Conservation (phyloP, 2,888 invertebrate species). For the Polymixis lichenea region DNA sequence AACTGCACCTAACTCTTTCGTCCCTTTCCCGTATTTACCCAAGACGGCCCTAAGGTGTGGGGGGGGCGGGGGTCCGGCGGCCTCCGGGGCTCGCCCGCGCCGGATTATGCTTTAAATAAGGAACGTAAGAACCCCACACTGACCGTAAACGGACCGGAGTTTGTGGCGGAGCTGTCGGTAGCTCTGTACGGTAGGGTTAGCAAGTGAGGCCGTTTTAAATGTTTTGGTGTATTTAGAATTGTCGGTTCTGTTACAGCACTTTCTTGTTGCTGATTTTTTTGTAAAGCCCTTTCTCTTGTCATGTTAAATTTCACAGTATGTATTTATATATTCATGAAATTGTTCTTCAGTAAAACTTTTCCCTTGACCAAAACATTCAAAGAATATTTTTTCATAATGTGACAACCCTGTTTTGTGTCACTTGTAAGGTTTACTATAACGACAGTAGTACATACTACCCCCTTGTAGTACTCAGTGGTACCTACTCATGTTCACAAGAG, state of each 20-base stretch:
- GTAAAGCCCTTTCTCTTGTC: not conserved
- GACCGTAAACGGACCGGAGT: slow-evolving; percentile 56
- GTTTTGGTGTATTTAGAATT: not conserved
- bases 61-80: not conserved
- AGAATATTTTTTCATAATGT: not conserved
- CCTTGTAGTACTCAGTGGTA: slow-evolving; percentile 17
- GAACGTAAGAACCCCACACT: slow-evolving; percentile 50
- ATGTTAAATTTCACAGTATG: not conserved
- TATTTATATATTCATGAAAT: not conserved
- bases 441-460: slow-evolving; percentile 21
- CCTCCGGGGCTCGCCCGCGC: slow-evolving; percentile 44
- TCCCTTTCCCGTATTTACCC: slow-evolving; percentile 11
- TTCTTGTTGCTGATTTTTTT: too few species aligned
- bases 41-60: slow-evolving; percentile 19
- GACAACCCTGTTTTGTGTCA: slow-evolving; percentile 37
- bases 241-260: not conserved
- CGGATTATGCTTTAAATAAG: slow-evolving; percentile 61
- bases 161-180: slow-evolving; percentile 25
- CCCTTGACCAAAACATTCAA: not conserved
- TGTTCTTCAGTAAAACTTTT: not conserved
- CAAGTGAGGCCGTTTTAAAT: not conserved
- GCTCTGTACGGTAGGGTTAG: slow-evolving; percentile 29
- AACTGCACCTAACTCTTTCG: slow-evolving; percentile 46
- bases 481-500: slow-evolving; percentile 34
- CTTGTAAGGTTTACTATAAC: slow-evolving; percentile 36